Conservation (phyloP, 2,888 invertebrate genomes). For the Platypus cylindrus region DNA sequence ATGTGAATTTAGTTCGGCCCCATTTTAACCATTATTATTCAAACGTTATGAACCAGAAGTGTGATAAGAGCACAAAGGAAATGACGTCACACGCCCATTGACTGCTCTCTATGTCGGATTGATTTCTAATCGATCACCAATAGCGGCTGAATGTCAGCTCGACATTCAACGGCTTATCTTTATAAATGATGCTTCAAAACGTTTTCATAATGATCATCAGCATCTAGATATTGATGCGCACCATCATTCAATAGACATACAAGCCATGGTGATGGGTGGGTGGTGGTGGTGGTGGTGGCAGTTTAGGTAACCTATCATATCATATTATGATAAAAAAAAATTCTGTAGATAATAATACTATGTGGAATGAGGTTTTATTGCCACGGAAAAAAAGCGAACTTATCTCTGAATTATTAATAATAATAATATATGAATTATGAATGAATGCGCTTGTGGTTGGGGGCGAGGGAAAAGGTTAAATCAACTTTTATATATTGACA, state of each 20-base stretch:
- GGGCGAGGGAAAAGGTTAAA: slow-evolving; percentile 8
- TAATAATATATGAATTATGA: too few species aligned
- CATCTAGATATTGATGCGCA: too few species aligned
- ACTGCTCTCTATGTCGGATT: slow-evolving; percentile 34
- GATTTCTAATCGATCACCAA: slow-evolving; percentile 37
- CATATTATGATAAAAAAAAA: too few species aligned
- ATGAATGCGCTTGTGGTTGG: too few species aligned
- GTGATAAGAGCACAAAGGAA: slow-evolving; percentile 38
- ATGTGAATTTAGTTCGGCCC: slow-evolving; percentile 23
- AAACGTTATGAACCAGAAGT: slow-evolving; percentile 39
- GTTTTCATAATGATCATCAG: slow-evolving; percentile 30
- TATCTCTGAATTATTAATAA: slow-evolving; percentile 13
- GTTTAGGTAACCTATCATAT: slow-evolving; percentile 13
- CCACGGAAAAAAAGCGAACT: slow-evolving; percentile 14
- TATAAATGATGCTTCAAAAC: slow-evolving; percentile 37
- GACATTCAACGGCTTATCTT: slow-evolving; percentile 35
- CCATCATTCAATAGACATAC: too few species aligned
- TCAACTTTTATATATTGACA: too few species aligned
- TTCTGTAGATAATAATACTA: slow-evolving; percentile 12
- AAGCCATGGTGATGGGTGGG: too few species aligned
- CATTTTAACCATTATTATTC: slow-evolving; percentile 34
- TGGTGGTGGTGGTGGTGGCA: too few species aligned
- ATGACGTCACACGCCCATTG: slow-evolving; percentile 38
- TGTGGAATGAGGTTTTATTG: slow-evolving; percentile 12
- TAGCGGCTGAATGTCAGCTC: slow-evolving; percentile 30